Evolutionary conservation across 2,888 invertebrate genomes (phyloP), one percentile per base, ranked within the genome.

Genomic region (Monochamus alternatus): DNA sequence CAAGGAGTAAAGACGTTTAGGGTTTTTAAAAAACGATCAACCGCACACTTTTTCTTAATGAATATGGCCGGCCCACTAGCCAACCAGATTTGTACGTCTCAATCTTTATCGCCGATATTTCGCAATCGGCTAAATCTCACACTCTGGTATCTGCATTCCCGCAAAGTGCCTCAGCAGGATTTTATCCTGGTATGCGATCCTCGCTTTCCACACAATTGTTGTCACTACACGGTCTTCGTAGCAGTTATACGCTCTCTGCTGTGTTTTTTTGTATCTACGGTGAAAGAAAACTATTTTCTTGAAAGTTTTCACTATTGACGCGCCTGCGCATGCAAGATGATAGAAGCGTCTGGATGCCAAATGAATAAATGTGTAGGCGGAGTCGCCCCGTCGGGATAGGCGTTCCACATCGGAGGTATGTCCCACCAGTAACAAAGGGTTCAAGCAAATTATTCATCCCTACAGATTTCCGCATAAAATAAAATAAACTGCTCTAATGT

Each of bases 391-490:
- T 83, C 84, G 78, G 85, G 79, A 87, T 86, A 87, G 88, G 88
- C 88, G 89, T 86, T 86, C 80, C 86, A 85, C 77, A 79, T 82
- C 81, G 79, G 83, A 86, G 88, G 88, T 87, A 85, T 87, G 86
- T 86, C 88, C 87, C 87, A 86, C 87, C 81, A 83, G 85, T 84
- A 85, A 87, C 87, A 87, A 88, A 88, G 87, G 88, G 87, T 87
- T 87, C 87, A 82, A 84, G 85, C 86, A 87, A 88, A 87, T 87
- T 88, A 88, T 88, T 88, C 87, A 88, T 88, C 88, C 87, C 86
- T 83, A 82, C 86, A 88, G 87, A 88, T 88, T 88, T 88, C 85
- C 87, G 83, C 84, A 83, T 85, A 84, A 86, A 85, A 86, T 86
- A 84, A 86, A 87, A 86, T 85, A 83, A 84, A 85, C 84, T 83